These are phyloP conservation scores for Antigone vipio DNA, from an alignment of 2,113 vertebrate species.

Conservation along the genomic window DNA sequence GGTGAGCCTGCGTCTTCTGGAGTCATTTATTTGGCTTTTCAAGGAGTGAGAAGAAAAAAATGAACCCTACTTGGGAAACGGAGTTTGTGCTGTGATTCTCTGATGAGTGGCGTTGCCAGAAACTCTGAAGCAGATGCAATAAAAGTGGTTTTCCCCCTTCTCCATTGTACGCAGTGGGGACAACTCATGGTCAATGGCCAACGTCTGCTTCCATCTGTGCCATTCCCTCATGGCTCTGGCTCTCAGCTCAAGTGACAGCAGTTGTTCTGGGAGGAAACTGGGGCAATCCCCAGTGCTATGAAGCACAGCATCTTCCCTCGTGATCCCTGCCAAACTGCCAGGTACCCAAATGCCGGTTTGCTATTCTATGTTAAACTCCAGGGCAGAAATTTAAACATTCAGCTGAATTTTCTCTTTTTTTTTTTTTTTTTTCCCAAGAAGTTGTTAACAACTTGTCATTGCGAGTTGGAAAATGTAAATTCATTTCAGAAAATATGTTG, in stretches of 20 bases:
- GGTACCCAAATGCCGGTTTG: background rate
- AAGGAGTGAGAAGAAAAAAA: background rate
- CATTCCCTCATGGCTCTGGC: background rate
- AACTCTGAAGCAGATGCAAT: background rate
- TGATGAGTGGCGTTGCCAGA: background rate
- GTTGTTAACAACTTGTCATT: background rate
- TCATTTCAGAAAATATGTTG: constrained; percentile 28
- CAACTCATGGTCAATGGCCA: background rate
- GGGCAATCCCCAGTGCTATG: background rate
- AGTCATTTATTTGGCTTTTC: background rate
- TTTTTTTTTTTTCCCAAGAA: background rate
- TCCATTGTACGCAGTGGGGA: rapidly evolving
- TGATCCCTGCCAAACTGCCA: background rate
- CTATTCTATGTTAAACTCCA: background rate
- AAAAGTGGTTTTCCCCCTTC: background rate
- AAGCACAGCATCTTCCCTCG: background rate
- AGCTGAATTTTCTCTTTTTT: background rate
- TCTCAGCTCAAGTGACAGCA: background rate
- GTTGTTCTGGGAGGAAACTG: background rate
- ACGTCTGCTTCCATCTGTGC: background rate
- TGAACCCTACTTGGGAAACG: background rate
- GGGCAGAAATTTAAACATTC: background rate
- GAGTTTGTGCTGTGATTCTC: background rate
- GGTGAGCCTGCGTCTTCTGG: background rate
- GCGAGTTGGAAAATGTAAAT: background rate